A percentile compares a stretch with the other conserved stretches of the same genome.
Evolutionary conservation across 2,888 invertebrate species (phyloP).

Genomic region (Apodemia zela): DNA sequence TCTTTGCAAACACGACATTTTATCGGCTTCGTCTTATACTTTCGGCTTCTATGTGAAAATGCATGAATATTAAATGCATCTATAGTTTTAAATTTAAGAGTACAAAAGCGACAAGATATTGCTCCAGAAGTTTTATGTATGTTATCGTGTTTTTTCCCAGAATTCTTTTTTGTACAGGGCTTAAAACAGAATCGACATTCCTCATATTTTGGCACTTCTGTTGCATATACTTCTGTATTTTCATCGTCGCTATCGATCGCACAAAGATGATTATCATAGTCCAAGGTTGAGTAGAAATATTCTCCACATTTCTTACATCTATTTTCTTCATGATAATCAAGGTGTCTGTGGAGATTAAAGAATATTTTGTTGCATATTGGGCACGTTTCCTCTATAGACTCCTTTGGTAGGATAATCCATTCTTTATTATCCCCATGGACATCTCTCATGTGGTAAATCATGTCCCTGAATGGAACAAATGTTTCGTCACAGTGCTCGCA

Average conservation of each 20-base stretch:
- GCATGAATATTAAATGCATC: conserved; percentile 74
- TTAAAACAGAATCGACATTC: conserved; percentile 76
- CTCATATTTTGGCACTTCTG: conserved; percentile 48
- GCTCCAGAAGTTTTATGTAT: conserved; percentile 66
- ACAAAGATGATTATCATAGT: conserved; percentile 68
- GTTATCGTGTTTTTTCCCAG: conserved; percentile 56
- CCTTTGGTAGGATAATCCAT: conserved; percentile 68
- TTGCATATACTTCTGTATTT: conserved; percentile 35
- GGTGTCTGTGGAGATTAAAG: conserved; percentile 65
- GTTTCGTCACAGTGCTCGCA: conserved; percentile 78
- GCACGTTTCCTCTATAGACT: conserved; percentile 62
- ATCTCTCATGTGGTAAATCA: conserved; percentile 73
- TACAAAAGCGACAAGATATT: conserved; percentile 73
- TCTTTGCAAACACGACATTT: conserved; percentile 66
- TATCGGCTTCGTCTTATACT: conserved; percentile 68
- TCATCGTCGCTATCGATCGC: conserved; percentile 70
- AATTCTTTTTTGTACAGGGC: conserved; percentile 56
- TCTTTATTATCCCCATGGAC: conserved; percentile 69
- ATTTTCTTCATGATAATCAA: conserved; percentile 70
- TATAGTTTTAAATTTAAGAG: conserved; percentile 69
- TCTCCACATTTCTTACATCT: conserved; percentile 71
- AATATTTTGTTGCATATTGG: conserved; percentile 66
- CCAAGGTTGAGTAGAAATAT: conserved; percentile 63
- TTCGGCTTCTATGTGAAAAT: conserved; percentile 69
- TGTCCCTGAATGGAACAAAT: conserved; percentile 75